Conservation (phyloP, 2,797 vertebrate species). For the Arnoldichthys spilopterus region DNA sequence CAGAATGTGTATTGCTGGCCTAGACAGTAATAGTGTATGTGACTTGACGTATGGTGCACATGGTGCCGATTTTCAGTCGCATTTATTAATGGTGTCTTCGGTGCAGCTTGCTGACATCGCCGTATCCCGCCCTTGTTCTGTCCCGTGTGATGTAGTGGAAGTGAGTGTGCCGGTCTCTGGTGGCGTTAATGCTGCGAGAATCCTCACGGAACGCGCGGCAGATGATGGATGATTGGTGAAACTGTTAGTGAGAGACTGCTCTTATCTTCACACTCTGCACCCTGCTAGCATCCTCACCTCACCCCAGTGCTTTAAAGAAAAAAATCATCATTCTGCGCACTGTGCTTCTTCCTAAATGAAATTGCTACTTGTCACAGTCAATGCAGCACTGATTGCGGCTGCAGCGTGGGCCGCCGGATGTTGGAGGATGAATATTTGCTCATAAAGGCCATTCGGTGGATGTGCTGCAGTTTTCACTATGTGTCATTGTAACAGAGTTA, state of each 20-base stretch:
- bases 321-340: constrained; percentile 22
- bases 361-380: constrained; percentile 53
- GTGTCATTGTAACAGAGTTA: constrained; percentile 52
- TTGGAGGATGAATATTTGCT: constrained; percentile 45
- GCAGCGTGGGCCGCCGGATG: constrained; percentile 29
- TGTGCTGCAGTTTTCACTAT: constrained; percentile 27
- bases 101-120: constrained; percentile 19
- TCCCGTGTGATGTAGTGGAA: constrained; percentile 22
- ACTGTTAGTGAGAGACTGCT: constrained; percentile 15
- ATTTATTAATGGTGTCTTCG: constrained; percentile 28
- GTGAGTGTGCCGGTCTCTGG: constrained; percentile 14
- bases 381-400: constrained; percentile 46
- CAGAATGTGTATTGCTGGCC: neutral
- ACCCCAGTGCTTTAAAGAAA: neutral
- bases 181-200: constrained; percentile 21
- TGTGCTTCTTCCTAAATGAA: constrained; percentile 40
- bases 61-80: constrained; percentile 1
- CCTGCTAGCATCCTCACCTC: constrained; percentile 28
- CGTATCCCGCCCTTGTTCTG: constrained; percentile 13
- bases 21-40: constrained; percentile 2
- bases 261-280: constrained; percentile 26
- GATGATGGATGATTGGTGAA: constrained; percentile 35
- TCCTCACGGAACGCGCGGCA: neutral
- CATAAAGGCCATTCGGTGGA: constrained; percentile 41
- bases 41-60: neutral